Base-by-base conservation (phyloP, 2,797 vertebrate genomes). In the Acrocephalus scirpaceus region DNA sequence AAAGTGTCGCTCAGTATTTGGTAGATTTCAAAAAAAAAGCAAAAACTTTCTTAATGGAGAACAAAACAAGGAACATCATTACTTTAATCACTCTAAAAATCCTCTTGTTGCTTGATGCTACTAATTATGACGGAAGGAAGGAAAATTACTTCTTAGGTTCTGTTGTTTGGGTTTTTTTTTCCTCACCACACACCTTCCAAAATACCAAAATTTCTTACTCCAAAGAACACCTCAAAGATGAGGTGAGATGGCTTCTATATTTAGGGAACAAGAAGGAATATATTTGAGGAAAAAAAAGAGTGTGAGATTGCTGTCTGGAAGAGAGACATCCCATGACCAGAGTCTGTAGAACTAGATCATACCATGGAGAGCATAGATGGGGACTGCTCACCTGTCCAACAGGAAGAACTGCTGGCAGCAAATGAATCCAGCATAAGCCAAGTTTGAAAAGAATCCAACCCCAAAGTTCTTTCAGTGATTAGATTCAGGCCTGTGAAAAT, bases 251-350 rank as follows among this genome's bases (percentile, higher is more conserved):
- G 8, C 17, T 76, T 87, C 19, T 56, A 0, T 66, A 14, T 60
- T 70, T 79, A 58, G 66, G n/a, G 22, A 82, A 76, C 16, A 56
- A 71, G n/a, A 32, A 86, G 14, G 18, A 54, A 40, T 34, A 40
- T 34, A 44, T 65, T 17, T 67, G 53, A 67, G 3, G 1, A 3
- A 29, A 48, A 47, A 64, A 47, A n/a, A 40, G n/a, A 78, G 5
- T 9, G 27, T 47, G 8, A 17, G 10, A 40, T 75, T 78, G 32
- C 29, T 91, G 12, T 51, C 22, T 74, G 57, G 36, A 90, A 60
- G 67, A 73, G 8, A 74, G 11, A 16, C 32, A 74, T 60, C 2
- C 23, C 57, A 5, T 0, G 0, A 10, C 11, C 18, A n/a, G 30
- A 5, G 13, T 57, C 34, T 92, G 4, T 42, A 61, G 32, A 84